phyloP scores from a whole-genome alignment of 2,113 vertebrate genomes.

The Sturnus vulgaris region DNA sequence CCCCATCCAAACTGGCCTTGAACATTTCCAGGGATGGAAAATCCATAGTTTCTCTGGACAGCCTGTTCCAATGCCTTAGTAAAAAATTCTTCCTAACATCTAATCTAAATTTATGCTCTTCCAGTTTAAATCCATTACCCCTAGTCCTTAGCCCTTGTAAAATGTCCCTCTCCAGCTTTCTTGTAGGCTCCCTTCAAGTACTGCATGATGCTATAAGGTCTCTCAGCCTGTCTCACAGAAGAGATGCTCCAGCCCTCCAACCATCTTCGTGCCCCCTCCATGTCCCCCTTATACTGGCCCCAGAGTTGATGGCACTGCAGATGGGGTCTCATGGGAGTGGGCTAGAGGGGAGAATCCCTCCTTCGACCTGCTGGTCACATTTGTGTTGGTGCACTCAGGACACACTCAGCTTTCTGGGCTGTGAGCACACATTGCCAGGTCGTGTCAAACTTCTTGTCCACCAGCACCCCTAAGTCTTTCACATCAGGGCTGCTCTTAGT shows the following conservation, averaged over 20 bases:
- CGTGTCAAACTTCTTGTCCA: background rate
- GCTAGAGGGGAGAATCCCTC: background rate
- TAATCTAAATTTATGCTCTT: background rate
- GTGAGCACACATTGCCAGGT: background rate
- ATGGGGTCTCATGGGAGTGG: background rate
- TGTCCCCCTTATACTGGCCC: background rate
- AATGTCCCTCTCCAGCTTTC: background rate
- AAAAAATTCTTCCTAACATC: background rate
- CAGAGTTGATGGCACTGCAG: background rate
- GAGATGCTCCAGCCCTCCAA: background rate
- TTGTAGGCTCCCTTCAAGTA: background rate
- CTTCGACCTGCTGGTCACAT: rapidly evolving
- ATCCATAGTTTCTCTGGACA: background rate
- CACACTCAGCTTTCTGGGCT: background rate
- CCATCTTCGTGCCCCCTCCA: background rate
- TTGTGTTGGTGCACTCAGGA: background rate
- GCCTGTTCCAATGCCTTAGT: background rate
- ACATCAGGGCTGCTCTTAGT: background rate
- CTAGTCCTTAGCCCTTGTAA: background rate
- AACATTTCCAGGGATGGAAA: background rate
- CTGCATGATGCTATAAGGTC: background rate
- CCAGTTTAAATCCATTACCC: background rate
- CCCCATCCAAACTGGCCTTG: background rate
- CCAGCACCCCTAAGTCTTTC: background rate
- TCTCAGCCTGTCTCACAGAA: background rate